Evolutionary conservation across 2,888 invertebrate genomes (phyloP).

Genomic region (Hoplodrina blanda): DNA sequence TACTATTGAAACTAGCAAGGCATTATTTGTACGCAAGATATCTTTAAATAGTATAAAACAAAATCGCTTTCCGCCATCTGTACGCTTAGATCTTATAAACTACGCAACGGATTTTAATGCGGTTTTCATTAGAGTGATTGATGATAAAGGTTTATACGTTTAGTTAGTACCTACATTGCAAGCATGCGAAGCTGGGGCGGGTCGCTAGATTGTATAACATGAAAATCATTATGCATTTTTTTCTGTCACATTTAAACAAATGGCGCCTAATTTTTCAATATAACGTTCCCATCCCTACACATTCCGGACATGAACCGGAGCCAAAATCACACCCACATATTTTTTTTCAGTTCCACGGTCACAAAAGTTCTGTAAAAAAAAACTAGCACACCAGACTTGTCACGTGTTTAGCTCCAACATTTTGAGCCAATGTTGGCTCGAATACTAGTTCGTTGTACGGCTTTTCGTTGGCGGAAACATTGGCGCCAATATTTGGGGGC

Average conservation of each 20-base stretch:
- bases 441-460: background rate
- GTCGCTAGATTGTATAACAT: background rate
- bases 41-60: too few relatives aligned
- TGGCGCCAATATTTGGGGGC: constrained; percentile 1
- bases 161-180: too few relatives aligned
- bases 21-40: too few relatives aligned
- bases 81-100: too few relatives aligned
- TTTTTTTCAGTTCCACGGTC: constrained; percentile 4
- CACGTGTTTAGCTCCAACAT: constrained; percentile 5
- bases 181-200: too few relatives aligned
- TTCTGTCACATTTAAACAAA: background rate
- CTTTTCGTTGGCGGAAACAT: constrained; percentile 2
- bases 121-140: too few relatives aligned
- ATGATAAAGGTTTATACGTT: too few relatives aligned
- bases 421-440: background rate
- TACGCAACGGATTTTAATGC: too few relatives aligned
- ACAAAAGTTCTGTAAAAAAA: constrained; percentile 11
- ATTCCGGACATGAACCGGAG: constrained; percentile 10
- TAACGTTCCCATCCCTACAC: background rate
- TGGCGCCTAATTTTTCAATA: constrained; percentile 21
- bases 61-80: too few relatives aligned
- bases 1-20: too few relatives aligned
- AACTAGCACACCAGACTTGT: background rate
- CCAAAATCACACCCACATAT: constrained; percentile 39
- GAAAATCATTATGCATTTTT: background rate